Evolutionary conservation across 2,888 invertebrate species (phyloP), one percentile per base, ranked within the genome.

Genomic region (Volucella zonaria): DNA sequence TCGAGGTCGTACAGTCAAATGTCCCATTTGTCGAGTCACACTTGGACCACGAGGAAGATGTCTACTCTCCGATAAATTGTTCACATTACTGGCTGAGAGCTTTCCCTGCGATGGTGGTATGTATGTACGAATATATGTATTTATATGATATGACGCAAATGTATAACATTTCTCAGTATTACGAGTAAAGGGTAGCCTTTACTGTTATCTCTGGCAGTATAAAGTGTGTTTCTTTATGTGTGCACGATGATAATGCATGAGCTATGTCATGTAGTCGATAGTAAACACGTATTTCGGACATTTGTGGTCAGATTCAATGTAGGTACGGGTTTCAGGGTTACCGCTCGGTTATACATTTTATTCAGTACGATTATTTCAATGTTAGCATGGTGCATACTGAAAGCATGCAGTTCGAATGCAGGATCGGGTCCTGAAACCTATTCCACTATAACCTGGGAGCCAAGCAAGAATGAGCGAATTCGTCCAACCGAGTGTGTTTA

Each of bases 61-160:
- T 88, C 89, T 93, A 73, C 89, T 93, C 75, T 92, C 93, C 82
- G 92, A 93, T 89, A 92, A 93, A 90, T 90, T 92, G 88, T 92
- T 91, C 88, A 90, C 90, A 86, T 88, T 92, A 88, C 88, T 92
- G 77, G 91, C 91, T 56, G 92, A 91, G 88, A 91, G 89, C 88
- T 92, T 92, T 88, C 91, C 92, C 82, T 91, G 91, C 82, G 90
- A 91, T 87, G 90, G 90, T 75, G 90, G 91, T 91, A 88, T 89
- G 90, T 88, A 77, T 68, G 15, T 12, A 14, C 40, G 14, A 6
- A 23, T 11, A 12, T 15, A 40, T 15, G 10, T 31, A 31, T 31
- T 31, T 31, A 31, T 31, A 31, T 31, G 31, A 31, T 23, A n/a
- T 47, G 43, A 58, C 51, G 49, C 42, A 76, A 18, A 42, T 54